phyloP scores from a whole-genome alignment of 1,140 invertebrate species.

The Aporrectodea caliginosa region DNA sequence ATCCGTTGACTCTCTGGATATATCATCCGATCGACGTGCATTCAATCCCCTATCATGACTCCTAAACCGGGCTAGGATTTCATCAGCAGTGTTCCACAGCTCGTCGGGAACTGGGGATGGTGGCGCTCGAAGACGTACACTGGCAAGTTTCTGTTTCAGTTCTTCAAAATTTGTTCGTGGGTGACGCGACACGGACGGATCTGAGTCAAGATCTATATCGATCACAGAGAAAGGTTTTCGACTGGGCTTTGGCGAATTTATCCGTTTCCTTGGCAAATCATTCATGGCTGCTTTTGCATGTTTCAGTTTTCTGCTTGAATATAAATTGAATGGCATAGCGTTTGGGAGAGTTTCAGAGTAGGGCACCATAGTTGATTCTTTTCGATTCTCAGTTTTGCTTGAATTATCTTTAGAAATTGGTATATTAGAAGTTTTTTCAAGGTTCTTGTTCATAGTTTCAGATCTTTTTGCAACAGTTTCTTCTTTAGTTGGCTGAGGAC shows the following conservation, averaged over 20 bases:
- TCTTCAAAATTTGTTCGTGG: neutral
- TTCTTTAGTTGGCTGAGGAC: too few relatives aligned
- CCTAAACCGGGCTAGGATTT: neutral
- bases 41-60: neutral
- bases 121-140: neutral
- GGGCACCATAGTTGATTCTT: too few relatives aligned
- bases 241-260: neutral
- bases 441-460: too few relatives aligned
- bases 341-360: too few relatives aligned
- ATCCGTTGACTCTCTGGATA: neutral
- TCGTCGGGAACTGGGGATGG: neutral
- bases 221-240: neutral
- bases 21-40: neutral
- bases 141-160: neutral
- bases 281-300: neutral
- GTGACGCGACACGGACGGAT: neutral
- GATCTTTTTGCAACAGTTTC: too few relatives aligned
- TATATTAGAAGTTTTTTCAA: too few relatives aligned
- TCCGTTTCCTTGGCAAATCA: neutral
- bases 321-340: too few relatives aligned
- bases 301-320: neutral
- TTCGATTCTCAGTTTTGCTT: too few relatives aligned
- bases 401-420: too few relatives aligned
- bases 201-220: neutral
- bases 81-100: neutral